Conservation (phyloP, 2,113 vertebrate species). For the Pantherophis guttatus region DNA sequence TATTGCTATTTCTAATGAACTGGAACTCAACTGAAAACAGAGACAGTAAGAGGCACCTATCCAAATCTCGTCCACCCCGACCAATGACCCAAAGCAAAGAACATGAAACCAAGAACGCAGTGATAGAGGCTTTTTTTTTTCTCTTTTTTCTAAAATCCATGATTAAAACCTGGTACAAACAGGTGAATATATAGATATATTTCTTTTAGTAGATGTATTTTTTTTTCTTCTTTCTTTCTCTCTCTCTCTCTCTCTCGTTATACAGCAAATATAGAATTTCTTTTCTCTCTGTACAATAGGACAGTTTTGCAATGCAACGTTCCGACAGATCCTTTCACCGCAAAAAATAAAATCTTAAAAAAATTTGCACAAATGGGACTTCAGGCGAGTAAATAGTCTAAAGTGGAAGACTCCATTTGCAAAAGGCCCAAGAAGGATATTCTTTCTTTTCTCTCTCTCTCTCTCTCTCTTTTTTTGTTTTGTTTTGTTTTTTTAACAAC, state of each 20-base stretch:
- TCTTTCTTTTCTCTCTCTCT: background rate
- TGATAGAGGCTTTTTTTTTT: constrained; percentile 6
- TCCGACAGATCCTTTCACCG: constrained; percentile 57
- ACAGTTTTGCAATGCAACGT: constrained; percentile 63
- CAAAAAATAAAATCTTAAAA: constrained; percentile 38
- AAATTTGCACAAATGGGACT: constrained; percentile 61
- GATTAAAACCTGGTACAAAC: constrained; percentile 82
- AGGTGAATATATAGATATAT: constrained; percentile 67
- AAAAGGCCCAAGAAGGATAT: constrained; percentile 60
- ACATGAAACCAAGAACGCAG: constrained; percentile 48
- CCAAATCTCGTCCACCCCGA: background rate
- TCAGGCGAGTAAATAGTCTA: constrained; percentile 61
- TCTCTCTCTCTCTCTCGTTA: constrained; percentile 74
- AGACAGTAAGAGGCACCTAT: constrained; percentile 56
- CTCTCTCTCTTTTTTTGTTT: background rate
- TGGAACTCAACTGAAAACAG: constrained; percentile 57
- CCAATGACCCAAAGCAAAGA: background rate
- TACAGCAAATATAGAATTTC: constrained; percentile 95
- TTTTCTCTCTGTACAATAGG: constrained; percentile 88
- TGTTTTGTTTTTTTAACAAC: background rate
- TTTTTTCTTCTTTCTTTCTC: constrained; percentile 44
- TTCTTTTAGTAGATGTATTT: constrained; percentile 76
- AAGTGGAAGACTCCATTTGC: constrained; percentile 70
- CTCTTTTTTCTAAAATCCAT: constrained; percentile 70
- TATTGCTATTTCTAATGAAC: constrained; percentile 50